A percentile compares a stretch with the other conserved stretches of the same genome.
These are phyloP conservation scores for Strigamia maritima DNA, from an alignment of 2,888 invertebrate species.

Conservation along the genomic window DNA sequence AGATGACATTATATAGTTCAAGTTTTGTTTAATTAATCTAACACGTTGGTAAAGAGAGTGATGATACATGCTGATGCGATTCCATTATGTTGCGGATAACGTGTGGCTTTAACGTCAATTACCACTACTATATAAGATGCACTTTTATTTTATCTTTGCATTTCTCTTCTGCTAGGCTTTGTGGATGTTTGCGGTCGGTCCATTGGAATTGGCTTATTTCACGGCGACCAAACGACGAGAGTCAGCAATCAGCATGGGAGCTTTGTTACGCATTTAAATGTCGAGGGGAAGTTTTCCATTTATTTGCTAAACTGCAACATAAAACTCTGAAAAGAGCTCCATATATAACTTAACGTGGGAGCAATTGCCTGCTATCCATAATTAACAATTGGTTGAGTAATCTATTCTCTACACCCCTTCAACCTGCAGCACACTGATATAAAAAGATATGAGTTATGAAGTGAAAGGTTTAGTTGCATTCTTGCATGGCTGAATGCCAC, in stretches of 20 bases:
- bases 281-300: neutral
- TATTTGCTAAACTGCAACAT: neutral
- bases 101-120: neutral
- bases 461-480: no score
- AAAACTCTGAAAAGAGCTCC: no score
- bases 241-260: neutral
- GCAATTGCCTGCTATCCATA: no score
- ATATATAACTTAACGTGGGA: no score
- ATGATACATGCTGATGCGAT: neutral
- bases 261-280: neutral
- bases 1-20: neutral
- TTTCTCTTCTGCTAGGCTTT: neutral
- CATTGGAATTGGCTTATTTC: neutral
- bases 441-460: no score
- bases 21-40: neutral
- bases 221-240: neutral
- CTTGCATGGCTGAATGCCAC: no score
- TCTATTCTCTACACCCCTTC: no score
- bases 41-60: neutral
- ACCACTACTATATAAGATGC: neutral
- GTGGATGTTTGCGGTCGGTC: neutral
- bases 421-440: no score
- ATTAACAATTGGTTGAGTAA: no score
- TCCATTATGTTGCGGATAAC: neutral
- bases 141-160: constrained; percentile 4